Evolutionary conservation across 1,140 invertebrate species (phyloP).

Genomic region (Eubasilissa regina): DNA sequence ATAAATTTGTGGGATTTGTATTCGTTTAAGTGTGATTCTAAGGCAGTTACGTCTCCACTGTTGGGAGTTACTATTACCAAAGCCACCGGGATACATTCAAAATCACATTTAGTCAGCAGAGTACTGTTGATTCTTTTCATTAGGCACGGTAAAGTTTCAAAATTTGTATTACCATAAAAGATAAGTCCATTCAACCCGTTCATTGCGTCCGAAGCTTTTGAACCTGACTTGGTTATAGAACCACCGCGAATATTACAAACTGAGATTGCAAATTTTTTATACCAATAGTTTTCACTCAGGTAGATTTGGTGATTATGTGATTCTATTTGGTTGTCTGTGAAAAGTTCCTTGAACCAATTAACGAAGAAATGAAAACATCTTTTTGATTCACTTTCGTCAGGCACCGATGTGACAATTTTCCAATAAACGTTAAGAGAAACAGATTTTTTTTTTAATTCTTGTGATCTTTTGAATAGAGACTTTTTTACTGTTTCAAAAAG

Average conservation of each 20-base stretch:
- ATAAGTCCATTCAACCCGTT: slow-evolving; percentile 67
- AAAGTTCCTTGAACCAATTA: slow-evolving; percentile 66
- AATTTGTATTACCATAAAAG: slow-evolving; percentile 65
- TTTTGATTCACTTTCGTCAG: slow-evolving; percentile 66
- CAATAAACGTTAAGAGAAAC: slow-evolving; percentile 75
- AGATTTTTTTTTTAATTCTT: slow-evolving; percentile 67
- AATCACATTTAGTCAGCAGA: slow-evolving; percentile 67
- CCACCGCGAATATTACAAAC: slow-evolving; percentile 63
- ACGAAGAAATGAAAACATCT: slow-evolving; percentile 65
- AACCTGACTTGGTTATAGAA: slow-evolving; percentile 61
- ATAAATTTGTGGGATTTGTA: slow-evolving; percentile 63
- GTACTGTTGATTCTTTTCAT: slow-evolving; percentile 67
- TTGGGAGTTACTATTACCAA: slow-evolving; percentile 62
- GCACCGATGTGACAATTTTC: slow-evolving; percentile 79
- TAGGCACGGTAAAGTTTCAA: slow-evolving; percentile 62
- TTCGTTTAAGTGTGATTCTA: slow-evolving; percentile 45
- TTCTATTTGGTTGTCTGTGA: slow-evolving; percentile 63
- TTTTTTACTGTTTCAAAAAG: slow-evolving; percentile 70
- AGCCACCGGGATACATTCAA: slow-evolving; percentile 66
- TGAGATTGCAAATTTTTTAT: slow-evolving; percentile 69
- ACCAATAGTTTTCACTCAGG: slow-evolving; percentile 68
- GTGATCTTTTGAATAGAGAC: slow-evolving; percentile 67
- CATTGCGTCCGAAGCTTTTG: slow-evolving; percentile 50
- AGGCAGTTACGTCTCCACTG: slow-evolving; percentile 52
- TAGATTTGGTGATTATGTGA: slow-evolving; percentile 64